Evolutionary conservation across 2,888 invertebrate species (phyloP).

Genomic region (Epinotia nisella): DNA sequence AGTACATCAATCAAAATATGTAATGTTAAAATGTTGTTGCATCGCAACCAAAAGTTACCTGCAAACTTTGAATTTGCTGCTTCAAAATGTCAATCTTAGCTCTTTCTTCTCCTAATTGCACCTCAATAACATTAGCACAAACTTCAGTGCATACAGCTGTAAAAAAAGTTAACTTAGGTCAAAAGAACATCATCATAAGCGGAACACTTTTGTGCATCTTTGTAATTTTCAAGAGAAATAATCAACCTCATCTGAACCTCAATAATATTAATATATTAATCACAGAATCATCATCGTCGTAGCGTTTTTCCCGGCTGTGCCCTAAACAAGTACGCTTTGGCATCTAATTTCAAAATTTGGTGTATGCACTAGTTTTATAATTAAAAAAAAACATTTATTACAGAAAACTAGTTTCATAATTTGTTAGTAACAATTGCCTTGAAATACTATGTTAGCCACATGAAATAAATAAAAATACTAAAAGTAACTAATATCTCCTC

Average conservation of each 20-base stretch:
- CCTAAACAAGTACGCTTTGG: too few relatives aligned
- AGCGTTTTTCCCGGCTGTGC: too few relatives aligned
- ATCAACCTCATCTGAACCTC: neutral
- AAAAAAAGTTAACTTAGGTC: conserved; percentile 44
- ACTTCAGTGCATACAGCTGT: conserved; percentile 74
- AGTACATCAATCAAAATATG: conserved; percentile 6
- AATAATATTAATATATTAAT: too few relatives aligned
- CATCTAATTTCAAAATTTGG: too few relatives aligned
- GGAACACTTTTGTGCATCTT: neutral
- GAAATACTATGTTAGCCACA: too few relatives aligned
- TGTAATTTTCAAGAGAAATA: neutral
- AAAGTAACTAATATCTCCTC: too few relatives aligned
- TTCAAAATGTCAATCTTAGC: conserved; percentile 69
- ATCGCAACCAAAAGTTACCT: conserved; percentile 56
- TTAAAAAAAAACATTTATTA: too few relatives aligned
- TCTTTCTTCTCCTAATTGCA: conserved; percentile 75
- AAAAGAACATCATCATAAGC: neutral
- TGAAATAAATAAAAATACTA: too few relatives aligned
- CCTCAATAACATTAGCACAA: conserved; percentile 77
- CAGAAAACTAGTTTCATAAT: too few relatives aligned
- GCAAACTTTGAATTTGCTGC: conserved; percentile 68
- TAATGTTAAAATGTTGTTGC: neutral
- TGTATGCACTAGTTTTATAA: too few relatives aligned
- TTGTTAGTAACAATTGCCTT: too few relatives aligned
- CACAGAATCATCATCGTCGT: neutral